Percentiles rank a stretch among this genome's conserved stretches.
Evolutionary conservation across 2,113 vertebrate species (phyloP).

Genomic region (Willisornis vidua): DNA sequence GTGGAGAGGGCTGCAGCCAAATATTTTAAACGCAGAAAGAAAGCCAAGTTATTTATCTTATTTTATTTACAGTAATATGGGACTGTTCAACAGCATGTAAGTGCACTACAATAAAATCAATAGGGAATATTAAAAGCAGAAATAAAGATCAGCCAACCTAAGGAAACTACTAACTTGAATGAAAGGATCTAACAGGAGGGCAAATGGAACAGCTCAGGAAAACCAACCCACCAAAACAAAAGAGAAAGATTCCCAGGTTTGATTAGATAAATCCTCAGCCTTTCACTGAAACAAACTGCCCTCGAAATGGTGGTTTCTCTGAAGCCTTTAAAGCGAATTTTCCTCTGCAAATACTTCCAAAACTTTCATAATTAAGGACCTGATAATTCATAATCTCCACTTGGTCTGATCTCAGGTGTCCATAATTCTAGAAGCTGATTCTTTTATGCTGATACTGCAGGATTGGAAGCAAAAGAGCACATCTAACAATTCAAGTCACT

Average conservation of each 20-base stretch:
- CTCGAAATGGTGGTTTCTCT: not conserved
- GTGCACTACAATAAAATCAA: slow-evolving; percentile 43
- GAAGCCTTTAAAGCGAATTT: not conserved
- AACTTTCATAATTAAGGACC: not conserved
- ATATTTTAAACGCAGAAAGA: slow-evolving; percentile 3
- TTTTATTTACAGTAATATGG: slow-evolving; percentile 56
- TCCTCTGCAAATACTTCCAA: not conserved
- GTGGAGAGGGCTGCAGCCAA: slow-evolving; percentile 1
- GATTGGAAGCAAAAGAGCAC: not conserved
- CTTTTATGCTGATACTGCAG: not conserved
- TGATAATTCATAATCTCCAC: not conserved
- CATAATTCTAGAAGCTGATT: not conserved
- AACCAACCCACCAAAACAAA: not conserved
- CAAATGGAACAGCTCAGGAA: not conserved
- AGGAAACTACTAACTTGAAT: not conserved
- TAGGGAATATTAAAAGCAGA: slow-evolving; percentile 45
- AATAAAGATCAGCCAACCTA: slow-evolving; percentile 43
- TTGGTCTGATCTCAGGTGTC: not conserved
- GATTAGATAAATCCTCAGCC: not conserved
- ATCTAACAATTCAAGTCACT: not conserved
- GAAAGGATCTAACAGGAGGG: not conserved
- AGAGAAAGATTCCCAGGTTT: not conserved
- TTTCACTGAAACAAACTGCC: not conserved
- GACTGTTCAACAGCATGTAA: slow-evolving; percentile 29
- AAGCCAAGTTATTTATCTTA: slow-evolving; percentile 46